These are phyloP conservation scores for Brenthis ino DNA, from an alignment of 2,888 invertebrate genomes.

Conservation along the genomic window DNA sequence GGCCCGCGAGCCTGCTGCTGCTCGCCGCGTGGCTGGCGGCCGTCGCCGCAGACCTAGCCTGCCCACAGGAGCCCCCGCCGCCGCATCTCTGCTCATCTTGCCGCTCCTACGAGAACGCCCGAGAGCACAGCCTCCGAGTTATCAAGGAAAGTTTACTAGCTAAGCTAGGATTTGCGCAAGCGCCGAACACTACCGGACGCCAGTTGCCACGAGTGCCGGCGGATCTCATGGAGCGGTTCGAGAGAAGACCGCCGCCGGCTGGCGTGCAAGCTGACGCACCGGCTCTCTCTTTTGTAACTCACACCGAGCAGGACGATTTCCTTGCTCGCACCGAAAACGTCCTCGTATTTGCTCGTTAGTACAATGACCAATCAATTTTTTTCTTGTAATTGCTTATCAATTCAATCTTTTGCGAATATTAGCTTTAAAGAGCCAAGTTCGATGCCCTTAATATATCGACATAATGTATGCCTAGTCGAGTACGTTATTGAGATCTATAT, in stretches of 20 bases:
- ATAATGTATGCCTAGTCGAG: neutral
- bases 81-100: slow-evolving; percentile 78
- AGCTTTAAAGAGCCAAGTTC: slow-evolving; percentile 51
- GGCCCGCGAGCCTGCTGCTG: slow-evolving; percentile 82
- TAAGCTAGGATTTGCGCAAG: slow-evolving; percentile 83
- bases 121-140: slow-evolving; percentile 83
- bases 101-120: slow-evolving; percentile 80
- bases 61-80: slow-evolving; percentile 63
- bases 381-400: slow-evolving; percentile 2
- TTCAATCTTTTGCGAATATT: neutral
- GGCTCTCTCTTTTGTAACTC: slow-evolving; percentile 77
- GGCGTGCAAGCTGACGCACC: slow-evolving; percentile 84
- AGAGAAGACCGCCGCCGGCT: slow-evolving; percentile 78
- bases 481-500: slow-evolving; percentile 10
- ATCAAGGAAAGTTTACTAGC: slow-evolving; percentile 85
- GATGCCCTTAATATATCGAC: slow-evolving; percentile 15
- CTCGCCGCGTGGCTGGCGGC: slow-evolving; percentile 78
- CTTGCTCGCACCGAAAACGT: slow-evolving; percentile 86
- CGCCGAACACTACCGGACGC: slow-evolving; percentile 85
- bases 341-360: slow-evolving; percentile 86
- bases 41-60: slow-evolving; percentile 69
- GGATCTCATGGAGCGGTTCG: slow-evolving; percentile 77
- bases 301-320: slow-evolving; percentile 85
- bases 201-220: slow-evolving; percentile 82
- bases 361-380: slow-evolving; percentile 51